Evolutionary conservation across 2,797 vertebrate genomes (phyloP), one percentile per base, ranked within the genome.

Genomic region (Salmo trutta): DNA sequence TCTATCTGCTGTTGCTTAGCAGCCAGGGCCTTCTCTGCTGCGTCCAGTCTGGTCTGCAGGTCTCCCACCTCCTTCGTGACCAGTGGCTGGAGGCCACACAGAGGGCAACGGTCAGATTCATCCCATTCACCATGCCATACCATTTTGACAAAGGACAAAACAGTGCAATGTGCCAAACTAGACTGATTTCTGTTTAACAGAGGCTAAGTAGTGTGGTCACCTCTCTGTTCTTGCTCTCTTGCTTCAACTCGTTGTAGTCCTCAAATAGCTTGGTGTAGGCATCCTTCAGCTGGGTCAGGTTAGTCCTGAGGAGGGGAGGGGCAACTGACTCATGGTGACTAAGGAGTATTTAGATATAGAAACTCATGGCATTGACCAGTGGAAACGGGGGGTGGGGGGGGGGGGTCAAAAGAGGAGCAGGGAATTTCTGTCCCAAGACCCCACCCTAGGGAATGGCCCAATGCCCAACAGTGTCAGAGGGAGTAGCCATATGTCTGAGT

Each of bases 1-100:
- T 99, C 98, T 27, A 99, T 97, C 79, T 94, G 93, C 65, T 91
- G 88, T 88, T 99, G 98, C 84, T 99, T 99, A 17, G 87, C 84
- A 27, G 94, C 97, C 86, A 99, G 91, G 0, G 98, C 98, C 85
- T 95, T 87, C 81, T 99, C 98, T 2, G 97, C 96, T 7, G 93
- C 72, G 0, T 89, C 92, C 83, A 99, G 92, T 47, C 94, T 95
- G 73, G 82, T 82, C 33, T 89, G 82, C 47, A 97, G 79, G 53
- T 96, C 93, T 27, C 87, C 87, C 1, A 92, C 83, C 3, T 79
- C 88, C 83, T 87, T 95, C 69, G 89, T 87, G 54, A 91, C 88
- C 74, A 76, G 8, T 33, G 79, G 82, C 84, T 84, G 75, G 29
- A 51, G 73, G 76, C 16, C 41, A 59, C 17, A 72, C 12, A 56